Base-by-base conservation (phyloP, 2,888 invertebrate species). In the Dicranocentrus wangi region DNA sequence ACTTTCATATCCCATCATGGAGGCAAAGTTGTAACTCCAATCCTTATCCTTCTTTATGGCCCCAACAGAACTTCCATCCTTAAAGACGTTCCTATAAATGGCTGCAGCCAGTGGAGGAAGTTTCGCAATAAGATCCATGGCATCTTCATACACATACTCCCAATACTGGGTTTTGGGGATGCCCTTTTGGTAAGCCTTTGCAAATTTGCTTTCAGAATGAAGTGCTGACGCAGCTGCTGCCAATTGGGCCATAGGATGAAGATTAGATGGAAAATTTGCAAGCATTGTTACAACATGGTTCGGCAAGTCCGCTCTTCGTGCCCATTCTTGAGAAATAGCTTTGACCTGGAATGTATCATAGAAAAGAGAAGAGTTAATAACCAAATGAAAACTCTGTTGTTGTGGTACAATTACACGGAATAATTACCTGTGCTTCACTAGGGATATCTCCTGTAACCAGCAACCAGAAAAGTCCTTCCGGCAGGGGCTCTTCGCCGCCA, bases 221-320 rank as follows among this genome's bases (percentile, higher is more conserved):
- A 97, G 91, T 1, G 95, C 94, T 19, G 96, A 96, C 86, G 97
- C 93, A 27, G 97, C 97, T 1, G 96, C 94, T 27, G 94, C 93
- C 88, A 98, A 93, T 90, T 98, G 98, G 0, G 96, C 93, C 98
- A 98, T 98, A 0, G 98, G 98, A 88, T 98, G 98, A 77, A 98
- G 91, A 87, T 93, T 92, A 87, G 92, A 91, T 17, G 98, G 98
- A 90, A 98, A 93, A 89, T 95, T 95, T 91, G 97, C 96, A 87
- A 98, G 90, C 91, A 97, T 93, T 63, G 94, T 94, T 70, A 95
- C 96, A n/a, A 98, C 95, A 89, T 98, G 97, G 27, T 94, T 91
- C 7, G 98, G 97, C 17, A 98, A 90, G 87, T 94, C 94, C n/a
- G 97, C 96, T 88, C 96, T 93, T 79, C 90, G 88, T 42, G 95